Evolutionary conservation across 2,888 invertebrate genomes (phyloP).

Genomic region (Parnassius apollo): DNA sequence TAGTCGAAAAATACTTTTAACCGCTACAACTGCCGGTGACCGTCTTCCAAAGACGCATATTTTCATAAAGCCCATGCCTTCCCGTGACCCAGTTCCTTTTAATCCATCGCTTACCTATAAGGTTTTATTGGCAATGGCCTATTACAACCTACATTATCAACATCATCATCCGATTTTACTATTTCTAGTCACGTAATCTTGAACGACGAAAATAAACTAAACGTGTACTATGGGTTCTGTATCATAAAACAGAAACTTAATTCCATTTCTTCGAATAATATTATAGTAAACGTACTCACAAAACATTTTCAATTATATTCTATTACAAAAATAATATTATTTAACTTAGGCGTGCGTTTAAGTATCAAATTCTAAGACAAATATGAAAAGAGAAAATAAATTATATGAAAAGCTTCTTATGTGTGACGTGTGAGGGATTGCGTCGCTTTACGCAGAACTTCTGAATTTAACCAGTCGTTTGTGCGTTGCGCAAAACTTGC

Average conservation of each 20-base stretch:
- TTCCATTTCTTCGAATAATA: constrained; percentile 55
- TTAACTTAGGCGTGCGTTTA: constrained; percentile 42
- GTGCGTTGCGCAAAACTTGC: constrained; percentile 74
- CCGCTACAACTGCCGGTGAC: constrained; percentile 38
- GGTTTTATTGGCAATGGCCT: constrained; percentile 80
- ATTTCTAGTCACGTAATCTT: constrained; percentile 80
- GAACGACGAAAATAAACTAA: constrained; percentile 75
- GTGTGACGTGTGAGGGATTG: constrained; percentile 77
- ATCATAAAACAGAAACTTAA: constrained; percentile 45
- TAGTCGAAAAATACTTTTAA: constrained; percentile 36
- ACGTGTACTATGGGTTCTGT: constrained; percentile 45
- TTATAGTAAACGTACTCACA: constrained; percentile 45
- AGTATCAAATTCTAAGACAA: constrained; percentile 74
- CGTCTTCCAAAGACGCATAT: constrained; percentile 57
- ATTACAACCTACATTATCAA: constrained; percentile 81
- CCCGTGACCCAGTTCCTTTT: constrained; percentile 77
- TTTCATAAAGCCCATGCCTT: constrained; percentile 71
- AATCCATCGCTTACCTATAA: constrained; percentile 81
- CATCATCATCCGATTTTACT: constrained; percentile 81
- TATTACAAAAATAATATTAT: constrained; percentile 49
- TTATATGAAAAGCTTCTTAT: constrained; percentile 76
- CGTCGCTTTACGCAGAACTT: constrained; percentile 77
- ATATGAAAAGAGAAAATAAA: constrained; percentile 78
- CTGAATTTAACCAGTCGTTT: constrained; percentile 78
- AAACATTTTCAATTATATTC: constrained; percentile 50